phyloP scores from a whole-genome alignment of 2,113 vertebrate species.

The Lepus timidus region DNA sequence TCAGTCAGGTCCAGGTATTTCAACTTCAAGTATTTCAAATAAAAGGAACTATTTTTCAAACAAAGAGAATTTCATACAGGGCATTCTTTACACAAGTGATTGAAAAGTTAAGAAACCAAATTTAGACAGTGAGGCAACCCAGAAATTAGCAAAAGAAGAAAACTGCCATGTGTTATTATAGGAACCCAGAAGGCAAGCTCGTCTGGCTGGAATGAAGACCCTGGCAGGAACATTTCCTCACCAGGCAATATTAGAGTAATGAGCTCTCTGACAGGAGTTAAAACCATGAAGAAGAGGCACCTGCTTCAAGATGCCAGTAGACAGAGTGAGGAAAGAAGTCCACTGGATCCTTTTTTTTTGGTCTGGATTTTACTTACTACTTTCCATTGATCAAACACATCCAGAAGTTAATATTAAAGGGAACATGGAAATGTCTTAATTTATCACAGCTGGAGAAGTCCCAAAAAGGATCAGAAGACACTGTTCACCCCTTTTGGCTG shows the following conservation, averaged over 20 bases:
- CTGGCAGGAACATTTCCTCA: background rate
- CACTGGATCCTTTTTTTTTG: background rate
- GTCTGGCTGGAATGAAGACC: background rate
- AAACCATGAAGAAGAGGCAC: background rate
- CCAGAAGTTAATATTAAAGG: background rate
- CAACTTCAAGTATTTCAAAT: slow-evolving; percentile 47
- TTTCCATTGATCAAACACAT: background rate
- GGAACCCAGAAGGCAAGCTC: background rate
- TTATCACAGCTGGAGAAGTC: background rate
- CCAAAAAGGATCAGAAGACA: background rate
- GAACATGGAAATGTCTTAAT: background rate
- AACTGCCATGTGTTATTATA: background rate
- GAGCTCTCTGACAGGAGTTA: background rate
- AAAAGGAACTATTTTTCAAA: slow-evolving; percentile 56
- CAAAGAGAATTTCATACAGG: slow-evolving; percentile 32
- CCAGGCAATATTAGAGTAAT: background rate
- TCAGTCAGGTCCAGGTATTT: slow-evolving; percentile 33
- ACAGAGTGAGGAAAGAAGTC: background rate
- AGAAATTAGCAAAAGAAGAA: background rate
- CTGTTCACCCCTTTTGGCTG: background rate
- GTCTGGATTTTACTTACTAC: background rate
- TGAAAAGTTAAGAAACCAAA: slow-evolving; percentile 40
- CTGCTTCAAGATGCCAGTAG: background rate
- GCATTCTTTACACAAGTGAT: slow-evolving; percentile 7
- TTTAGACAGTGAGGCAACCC: background rate